Evolutionary conservation across 1,140 invertebrate species (phyloP), one percentile per base, ranked within the genome.

Genomic region (Amphibalanus amphitrite): DNA sequence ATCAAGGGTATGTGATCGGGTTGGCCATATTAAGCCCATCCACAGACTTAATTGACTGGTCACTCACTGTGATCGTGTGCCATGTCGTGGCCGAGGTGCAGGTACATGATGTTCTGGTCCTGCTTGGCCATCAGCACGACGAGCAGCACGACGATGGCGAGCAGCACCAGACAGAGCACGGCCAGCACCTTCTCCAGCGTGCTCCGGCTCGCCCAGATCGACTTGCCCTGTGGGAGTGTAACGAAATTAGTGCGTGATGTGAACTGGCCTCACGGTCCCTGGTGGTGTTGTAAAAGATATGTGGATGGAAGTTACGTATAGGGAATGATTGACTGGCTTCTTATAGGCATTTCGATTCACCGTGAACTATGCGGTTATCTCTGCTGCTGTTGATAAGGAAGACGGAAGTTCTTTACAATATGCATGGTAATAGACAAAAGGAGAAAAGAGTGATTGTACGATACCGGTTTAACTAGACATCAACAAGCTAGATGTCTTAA

Each of bases 141-240:
- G 72, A 89, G 82, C 72, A 89, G 81, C n/a, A 88, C 79, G 0
- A 89, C 78, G 28, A 83, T 81, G 72, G 82, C 81, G 20, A 84
- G 81, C 33, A 86, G 76, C 29, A 83, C 75, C 29, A 77, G 28
- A 26, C 74, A 74, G 6, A 75, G 72, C 20, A 79, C 74, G 59
- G 87, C 76, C 10, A 88, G 80, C 25, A 82, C 81, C 79, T 83
- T 85, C 76, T 88, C 86, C 33, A 88, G 74, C 6, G 80, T 65
- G 64, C 64, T 65, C 23, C 64, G 64, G 26, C 64, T 65, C 10
- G 64, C 26, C 64, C 64, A 65, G 20, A 26, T 26, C 6, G 64
- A 65, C 23, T 25, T 6, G 64, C 64, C 64, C 64, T 65, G 64
- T 25, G 3, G 20, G 10, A 65, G 47, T 25, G 13, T 25, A 13